Conservation (phyloP, 2,888 invertebrate genomes). For the Dicyrtomina minuta region DNA sequence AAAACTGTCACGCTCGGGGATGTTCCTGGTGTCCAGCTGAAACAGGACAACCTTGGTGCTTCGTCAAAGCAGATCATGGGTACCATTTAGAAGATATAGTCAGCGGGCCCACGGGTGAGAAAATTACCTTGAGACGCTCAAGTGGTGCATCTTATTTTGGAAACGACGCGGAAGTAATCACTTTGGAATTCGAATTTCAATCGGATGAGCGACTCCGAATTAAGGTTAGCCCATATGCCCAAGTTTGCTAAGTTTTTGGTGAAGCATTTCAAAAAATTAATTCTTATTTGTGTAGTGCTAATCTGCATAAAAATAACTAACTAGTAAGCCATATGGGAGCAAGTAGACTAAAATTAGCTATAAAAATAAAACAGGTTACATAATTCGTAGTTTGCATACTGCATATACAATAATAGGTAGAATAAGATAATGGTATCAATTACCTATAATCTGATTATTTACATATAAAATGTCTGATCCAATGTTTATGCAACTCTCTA, state of each 20-base stretch:
- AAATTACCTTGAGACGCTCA: neutral
- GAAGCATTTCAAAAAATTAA: too few species aligned
- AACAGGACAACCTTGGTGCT: slow-evolving; percentile 32
- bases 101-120: neutral
- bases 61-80: slow-evolving; percentile 28
- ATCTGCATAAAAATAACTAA: too few species aligned
- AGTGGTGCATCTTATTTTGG: slow-evolving; percentile 23
- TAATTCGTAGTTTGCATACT: too few species aligned
- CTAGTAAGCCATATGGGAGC: too few species aligned
- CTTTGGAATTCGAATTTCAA: slow-evolving; percentile 40
- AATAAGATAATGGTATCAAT: too few species aligned
- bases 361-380: too few species aligned
- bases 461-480: neutral
- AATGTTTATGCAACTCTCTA: neutral
- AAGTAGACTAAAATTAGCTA: too few species aligned
- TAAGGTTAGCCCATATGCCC: too few species aligned
- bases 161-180: slow-evolving; percentile 36
- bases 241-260: too few species aligned
- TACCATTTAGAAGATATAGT: slow-evolving; percentile 13
- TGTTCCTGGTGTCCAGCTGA: slow-evolving; percentile 66
- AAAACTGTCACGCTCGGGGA: slow-evolving; percentile 65
- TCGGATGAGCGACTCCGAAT: slow-evolving; percentile 46
- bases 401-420: too few species aligned
- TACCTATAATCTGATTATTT: too few species aligned
- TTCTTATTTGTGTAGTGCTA: too few species aligned